Conservation (phyloP, 2,113 vertebrate species). For the Ia io region DNA sequence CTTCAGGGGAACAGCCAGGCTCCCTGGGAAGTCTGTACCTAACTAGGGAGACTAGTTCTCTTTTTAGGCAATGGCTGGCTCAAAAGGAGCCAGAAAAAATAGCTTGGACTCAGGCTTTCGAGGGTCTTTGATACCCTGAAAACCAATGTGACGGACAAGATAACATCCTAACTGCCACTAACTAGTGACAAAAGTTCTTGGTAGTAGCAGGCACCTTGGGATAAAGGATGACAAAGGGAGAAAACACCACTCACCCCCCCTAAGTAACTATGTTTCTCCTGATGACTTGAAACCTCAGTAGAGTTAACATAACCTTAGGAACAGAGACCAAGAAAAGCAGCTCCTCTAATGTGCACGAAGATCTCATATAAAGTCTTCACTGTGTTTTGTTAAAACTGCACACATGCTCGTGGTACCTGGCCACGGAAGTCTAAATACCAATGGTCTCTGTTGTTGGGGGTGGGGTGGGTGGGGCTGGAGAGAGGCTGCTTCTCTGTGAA, state of each 20-base stretch:
- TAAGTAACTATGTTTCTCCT: fast-evolving
- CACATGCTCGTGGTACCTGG: background rate
- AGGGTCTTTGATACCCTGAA: fast-evolving
- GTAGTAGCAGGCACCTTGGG: background rate
- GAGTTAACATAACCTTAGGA: fast-evolving
- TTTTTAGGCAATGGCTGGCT: fast-evolving
- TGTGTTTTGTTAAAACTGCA: background rate
- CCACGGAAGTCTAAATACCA: fast-evolving
- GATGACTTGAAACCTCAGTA: fast-evolving
- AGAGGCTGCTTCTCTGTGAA: fast-evolving
- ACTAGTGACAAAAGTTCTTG: fast-evolving
- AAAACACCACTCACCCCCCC: background rate
- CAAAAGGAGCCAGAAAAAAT: background rate
- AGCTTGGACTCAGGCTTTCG: fast-evolving
- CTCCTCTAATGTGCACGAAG: fast-evolving
- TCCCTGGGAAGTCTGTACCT: background rate
- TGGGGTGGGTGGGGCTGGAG: no score
- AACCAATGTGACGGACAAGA: fast-evolving
- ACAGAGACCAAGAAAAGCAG: fast-evolving
- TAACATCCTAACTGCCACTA: fast-evolving
- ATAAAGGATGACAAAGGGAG: background rate
- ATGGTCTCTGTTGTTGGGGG: background rate
- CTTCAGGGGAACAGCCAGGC: background rate
- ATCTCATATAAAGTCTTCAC: fast-evolving
- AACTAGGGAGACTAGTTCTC: background rate